Evolutionary conservation across 2,113 vertebrate genomes (phyloP).

Genomic region (Albula glossodonta): DNA sequence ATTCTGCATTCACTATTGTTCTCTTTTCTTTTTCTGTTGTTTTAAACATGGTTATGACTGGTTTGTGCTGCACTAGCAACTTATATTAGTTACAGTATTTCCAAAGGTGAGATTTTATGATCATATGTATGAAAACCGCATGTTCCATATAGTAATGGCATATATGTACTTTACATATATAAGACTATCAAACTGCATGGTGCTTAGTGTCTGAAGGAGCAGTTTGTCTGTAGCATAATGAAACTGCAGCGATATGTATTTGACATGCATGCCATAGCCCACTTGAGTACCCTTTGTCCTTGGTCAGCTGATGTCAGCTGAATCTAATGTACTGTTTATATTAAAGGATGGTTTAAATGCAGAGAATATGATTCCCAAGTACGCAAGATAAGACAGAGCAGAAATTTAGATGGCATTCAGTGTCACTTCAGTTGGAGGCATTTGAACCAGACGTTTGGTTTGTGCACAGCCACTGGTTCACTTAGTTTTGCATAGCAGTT

Average conservation of each 20-base stretch:
- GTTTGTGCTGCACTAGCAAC: not conserved
- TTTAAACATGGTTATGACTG: not conserved
- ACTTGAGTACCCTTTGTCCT: not conserved
- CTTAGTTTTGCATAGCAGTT: constrained; percentile 54
- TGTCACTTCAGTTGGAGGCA: constrained; percentile 39
- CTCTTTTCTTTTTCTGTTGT: not conserved
- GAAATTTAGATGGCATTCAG: not conserved
- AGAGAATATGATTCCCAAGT: not conserved
- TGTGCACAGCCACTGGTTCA: constrained; percentile 25
- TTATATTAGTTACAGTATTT: not conserved
- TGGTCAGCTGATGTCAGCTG: constrained; percentile 1
- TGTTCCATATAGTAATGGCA: not conserved
- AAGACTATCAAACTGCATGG: not conserved
- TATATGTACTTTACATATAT: not conserved
- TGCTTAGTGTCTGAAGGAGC: not conserved
- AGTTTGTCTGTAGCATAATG: not conserved
- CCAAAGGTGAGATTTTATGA: not conserved
- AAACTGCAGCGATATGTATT: not conserved
- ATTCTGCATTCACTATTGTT: not conserved
- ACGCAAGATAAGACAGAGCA: not conserved
- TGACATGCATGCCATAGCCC: constrained; percentile 8
- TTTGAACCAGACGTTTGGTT: constrained; percentile 30
- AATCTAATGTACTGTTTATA: not conserved
- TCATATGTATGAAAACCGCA: not conserved
- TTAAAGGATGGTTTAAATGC: not conserved